Percentiles rank a stretch among this genome's conserved stretches.
Conservation (phyloP, 92 coral and sea anemone species). For the Phenganax subtilis region DNA sequence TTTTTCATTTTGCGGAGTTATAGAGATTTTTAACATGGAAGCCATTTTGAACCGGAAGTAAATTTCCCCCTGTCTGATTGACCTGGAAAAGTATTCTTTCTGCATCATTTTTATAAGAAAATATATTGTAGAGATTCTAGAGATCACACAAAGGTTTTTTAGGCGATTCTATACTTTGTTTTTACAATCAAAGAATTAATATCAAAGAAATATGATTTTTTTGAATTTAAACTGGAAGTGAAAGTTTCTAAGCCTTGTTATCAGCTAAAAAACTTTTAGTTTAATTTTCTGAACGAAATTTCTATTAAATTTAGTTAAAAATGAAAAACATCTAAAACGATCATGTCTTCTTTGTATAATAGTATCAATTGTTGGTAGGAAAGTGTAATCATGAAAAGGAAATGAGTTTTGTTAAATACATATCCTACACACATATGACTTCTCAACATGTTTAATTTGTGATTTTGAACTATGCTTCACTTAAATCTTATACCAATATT, state of each 20-base stretch:
- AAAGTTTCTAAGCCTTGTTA: too few relatives aligned
- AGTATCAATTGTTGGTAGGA: neutral
- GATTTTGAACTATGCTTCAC: neutral
- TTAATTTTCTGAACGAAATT: neutral
- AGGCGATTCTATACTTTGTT: too few relatives aligned
- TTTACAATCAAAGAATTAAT: too few relatives aligned
- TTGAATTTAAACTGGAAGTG: too few relatives aligned
- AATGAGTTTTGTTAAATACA: too few relatives aligned
- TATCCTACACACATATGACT: neutral
- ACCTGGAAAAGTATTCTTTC: neutral
- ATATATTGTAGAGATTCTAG: neutral
- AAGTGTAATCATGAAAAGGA: too few relatives aligned
- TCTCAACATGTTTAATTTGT: slow-evolving; percentile 5
- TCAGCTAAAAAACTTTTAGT: too few relatives aligned
- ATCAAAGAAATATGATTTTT: too few relatives aligned
- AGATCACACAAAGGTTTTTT: too few relatives aligned
- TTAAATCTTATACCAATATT: too few relatives aligned
- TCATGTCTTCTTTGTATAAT: slow-evolving; percentile 32
- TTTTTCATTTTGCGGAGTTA: neutral
- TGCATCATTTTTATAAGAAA: neutral
- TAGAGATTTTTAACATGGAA: neutral
- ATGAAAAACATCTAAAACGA: neutral
- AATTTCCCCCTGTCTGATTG: neutral
- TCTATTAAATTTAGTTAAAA: neutral
- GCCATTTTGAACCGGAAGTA: slow-evolving; percentile 18